Evolutionary conservation across 2,113 vertebrate species (phyloP).

Genomic region (Solea solea): DNA sequence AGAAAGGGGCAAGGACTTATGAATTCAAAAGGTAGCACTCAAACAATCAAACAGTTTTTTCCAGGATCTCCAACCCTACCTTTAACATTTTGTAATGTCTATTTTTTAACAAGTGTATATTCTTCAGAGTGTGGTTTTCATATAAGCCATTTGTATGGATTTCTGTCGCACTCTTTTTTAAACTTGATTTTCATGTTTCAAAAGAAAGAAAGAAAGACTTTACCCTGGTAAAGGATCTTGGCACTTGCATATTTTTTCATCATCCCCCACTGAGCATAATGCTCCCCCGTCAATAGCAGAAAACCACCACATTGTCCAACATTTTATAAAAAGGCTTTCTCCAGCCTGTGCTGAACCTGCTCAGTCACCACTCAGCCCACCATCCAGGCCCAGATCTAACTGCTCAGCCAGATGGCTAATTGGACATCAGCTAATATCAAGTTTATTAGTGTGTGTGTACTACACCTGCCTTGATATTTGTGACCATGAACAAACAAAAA

Average conservation of each 20-base stretch:
- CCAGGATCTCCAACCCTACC: too few relatives aligned
- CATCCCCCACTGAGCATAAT: not conserved
- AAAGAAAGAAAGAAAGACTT: too few relatives aligned
- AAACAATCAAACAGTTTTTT: too few relatives aligned
- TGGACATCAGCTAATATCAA: conserved; percentile 1
- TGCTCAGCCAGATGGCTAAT: conserved; percentile 1
- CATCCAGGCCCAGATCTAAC: not conserved
- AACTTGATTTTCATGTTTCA: too few relatives aligned
- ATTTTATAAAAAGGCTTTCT: not conserved
- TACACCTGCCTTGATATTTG: not conserved
- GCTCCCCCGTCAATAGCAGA: not conserved
- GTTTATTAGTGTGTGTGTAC: not conserved
- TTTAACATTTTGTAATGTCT: too few relatives aligned
- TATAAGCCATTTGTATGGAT: too few relatives aligned
- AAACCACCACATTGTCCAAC: not conserved
- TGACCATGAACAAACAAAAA: not conserved
- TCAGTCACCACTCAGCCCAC: not conserved
- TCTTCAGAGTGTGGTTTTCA: too few relatives aligned
- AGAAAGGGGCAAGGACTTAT: too few relatives aligned
- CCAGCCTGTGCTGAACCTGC: not conserved
- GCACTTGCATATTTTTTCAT: not conserved
- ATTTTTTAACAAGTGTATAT: too few relatives aligned
- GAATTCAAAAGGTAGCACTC: too few relatives aligned
- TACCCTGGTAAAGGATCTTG: too few relatives aligned
- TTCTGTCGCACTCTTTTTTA: too few relatives aligned